A percentile compares a stretch with the other conserved stretches of the same genome.
Evolutionary conservation across 64 coral and sea anemone species (phyloP).

Genomic region (Actinia tenebrosa): DNA sequence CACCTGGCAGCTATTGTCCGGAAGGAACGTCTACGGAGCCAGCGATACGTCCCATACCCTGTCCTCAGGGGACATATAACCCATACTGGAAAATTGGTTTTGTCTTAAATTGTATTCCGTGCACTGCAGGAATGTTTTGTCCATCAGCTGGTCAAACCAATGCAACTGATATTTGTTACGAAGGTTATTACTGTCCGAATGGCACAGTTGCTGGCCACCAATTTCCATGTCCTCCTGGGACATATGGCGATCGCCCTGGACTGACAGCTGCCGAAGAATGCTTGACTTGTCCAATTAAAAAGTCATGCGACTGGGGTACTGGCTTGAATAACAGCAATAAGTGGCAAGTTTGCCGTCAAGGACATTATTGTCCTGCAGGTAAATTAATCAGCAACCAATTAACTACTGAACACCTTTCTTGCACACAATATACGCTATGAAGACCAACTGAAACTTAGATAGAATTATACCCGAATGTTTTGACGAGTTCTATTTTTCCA

Average conservation of each 20-base stretch:
- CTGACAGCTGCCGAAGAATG: constrained; percentile 82
- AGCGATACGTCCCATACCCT: constrained; percentile 70
- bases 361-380: constrained; percentile 92
- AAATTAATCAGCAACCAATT: neutral
- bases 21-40: constrained; percentile 84
- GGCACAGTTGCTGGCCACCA: constrained; percentile 77
- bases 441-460: too few relatives aligned
- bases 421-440: too few relatives aligned
- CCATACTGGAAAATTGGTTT: constrained; percentile 81
- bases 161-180: constrained; percentile 79
- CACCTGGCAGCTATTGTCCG: constrained; percentile 85
- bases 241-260: constrained; percentile 78
- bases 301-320: constrained; percentile 91
- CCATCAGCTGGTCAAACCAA: constrained; percentile 79
- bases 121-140: constrained; percentile 84
- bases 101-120: constrained; percentile 85
- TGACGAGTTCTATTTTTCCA: too few relatives aligned
- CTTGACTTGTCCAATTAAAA: constrained; percentile 65
- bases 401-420: too few relatives aligned
- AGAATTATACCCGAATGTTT: too few relatives aligned
- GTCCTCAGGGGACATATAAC: constrained; percentile 93
- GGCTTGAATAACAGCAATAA: constrained; percentile 77
- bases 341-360: constrained; percentile 75
- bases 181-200: constrained; percentile 98
- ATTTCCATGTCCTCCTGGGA: constrained; percentile 88